These are phyloP conservation scores for Platyscapa corneri DNA, from an alignment of 1,140 invertebrate genomes.

Conservation along the genomic window DNA sequence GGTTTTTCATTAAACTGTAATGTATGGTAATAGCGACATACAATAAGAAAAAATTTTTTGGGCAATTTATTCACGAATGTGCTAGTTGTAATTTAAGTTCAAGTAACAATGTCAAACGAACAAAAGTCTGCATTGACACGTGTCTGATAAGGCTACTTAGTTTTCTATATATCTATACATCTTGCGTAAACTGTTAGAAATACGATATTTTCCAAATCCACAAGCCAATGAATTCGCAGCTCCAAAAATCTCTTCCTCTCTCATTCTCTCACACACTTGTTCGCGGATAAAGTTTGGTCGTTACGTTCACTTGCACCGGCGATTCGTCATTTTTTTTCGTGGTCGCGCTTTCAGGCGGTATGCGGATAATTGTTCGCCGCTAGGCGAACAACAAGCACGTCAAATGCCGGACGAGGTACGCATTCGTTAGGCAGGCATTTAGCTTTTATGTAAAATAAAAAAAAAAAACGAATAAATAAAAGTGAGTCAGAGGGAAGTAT, in stretches of 20 bases:
- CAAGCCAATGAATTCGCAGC: neutral
- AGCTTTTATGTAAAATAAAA: conserved; percentile 53
- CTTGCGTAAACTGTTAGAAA: neutral
- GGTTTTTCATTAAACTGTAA: too few relatives aligned
- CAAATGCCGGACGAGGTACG: conserved; percentile 59
- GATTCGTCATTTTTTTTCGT: conserved; percentile 61
- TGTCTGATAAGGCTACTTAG: neutral
- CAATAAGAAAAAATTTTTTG: too few relatives aligned
- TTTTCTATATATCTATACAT: neutral
- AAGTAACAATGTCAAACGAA: neutral
- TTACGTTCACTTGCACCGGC: conserved; percentile 46
- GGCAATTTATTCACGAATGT: too few relatives aligned
- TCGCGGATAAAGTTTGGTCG: conserved; percentile 20
- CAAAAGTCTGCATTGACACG: neutral
- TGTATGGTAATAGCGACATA: too few relatives aligned
- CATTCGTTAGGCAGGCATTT: conserved; percentile 65
- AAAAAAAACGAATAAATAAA: conserved; percentile 41
- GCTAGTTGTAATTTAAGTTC: neutral
- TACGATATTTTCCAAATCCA: neutral
- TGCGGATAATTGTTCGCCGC: conserved; percentile 62
- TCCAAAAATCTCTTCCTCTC: neutral
- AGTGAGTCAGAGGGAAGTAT: neutral
- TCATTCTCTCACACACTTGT: neutral
- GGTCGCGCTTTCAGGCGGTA: conserved; percentile 55
- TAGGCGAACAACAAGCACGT: conserved; percentile 60